A percentile compares a stretch with the other conserved stretches of the same genome.
phyloP scores from a whole-genome alignment of 2,113 vertebrate species.

The Grallaria varia region DNA sequence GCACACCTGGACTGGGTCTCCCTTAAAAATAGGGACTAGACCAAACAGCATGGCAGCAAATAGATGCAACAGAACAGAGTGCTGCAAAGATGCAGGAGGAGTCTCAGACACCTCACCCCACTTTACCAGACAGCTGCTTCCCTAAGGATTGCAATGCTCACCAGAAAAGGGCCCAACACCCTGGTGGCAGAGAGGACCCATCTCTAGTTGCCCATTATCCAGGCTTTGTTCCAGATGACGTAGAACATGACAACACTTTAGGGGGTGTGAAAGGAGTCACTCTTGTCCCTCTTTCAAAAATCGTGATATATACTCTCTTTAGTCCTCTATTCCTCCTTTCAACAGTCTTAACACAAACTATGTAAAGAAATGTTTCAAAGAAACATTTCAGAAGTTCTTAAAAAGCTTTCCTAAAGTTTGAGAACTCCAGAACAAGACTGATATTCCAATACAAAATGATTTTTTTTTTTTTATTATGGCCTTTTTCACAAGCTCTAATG shows the following conservation, averaged over 20 bases:
- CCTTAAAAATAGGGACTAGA: neutral
- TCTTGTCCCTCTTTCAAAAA: neutral
- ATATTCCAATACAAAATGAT: neutral
- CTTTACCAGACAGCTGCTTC: neutral
- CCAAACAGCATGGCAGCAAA: neutral
- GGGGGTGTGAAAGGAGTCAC: neutral
- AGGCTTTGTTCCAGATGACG: neutral
- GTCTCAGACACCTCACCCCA: accelerated
- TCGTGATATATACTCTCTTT: neutral
- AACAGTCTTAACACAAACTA: neutral
- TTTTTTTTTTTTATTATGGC: neutral
- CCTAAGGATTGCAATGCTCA: neutral
- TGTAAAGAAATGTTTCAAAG: neutral
- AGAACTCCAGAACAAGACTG: neutral
- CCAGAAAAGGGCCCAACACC: neutral
- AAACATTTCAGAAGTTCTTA: neutral
- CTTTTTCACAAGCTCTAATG: neutral
- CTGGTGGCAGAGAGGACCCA: neutral
- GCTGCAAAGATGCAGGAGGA: neutral
- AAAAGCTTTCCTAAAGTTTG: neutral
- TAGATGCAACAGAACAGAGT: neutral
- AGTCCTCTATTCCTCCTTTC: neutral
- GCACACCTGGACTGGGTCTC: neutral
- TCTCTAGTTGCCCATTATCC: neutral
- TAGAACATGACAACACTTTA: neutral